Base-by-base conservation (phyloP, 2,888 invertebrate species). In the Cyrtodaria siliqua region DNA sequence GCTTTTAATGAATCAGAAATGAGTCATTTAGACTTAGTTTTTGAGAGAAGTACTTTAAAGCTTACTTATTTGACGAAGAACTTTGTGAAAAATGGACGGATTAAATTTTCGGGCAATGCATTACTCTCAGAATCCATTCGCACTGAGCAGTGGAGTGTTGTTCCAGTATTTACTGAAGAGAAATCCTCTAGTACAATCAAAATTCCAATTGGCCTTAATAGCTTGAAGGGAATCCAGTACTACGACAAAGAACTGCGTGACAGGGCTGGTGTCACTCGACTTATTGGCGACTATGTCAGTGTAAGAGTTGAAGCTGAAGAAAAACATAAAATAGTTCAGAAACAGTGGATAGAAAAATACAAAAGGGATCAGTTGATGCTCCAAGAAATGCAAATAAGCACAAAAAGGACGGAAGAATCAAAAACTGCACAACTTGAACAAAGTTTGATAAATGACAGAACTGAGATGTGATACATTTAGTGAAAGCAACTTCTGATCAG, bases 61-160 rank as follows among this genome's bases (percentile, higher is more conserved):
- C 86, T 89, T 68, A 74, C 88, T 14, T 88, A 74, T 64, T 57
- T 89, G 40, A 88, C 87, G 1, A 75, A 80, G 61, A 55, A 60
- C 9, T 88, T 89, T 56, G 73, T 79, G 23, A 56, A 70, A 26
- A 86, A 86, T 74, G 79, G 69, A 27, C 88, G 87, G 87, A 81
- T 79, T 20, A 77, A 75, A 26, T 79, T 87, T 64, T 82, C 84
- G 3, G 85, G 85, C 59, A 86, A 89, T 56, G 74, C 79, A 14
- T 86, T 86, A 50, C 67, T 89, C 26, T 86, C 87, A 84, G 78
- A 83, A 33, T 85, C 89, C 1, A 88, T 89, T 40, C 63, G 71
- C n/a, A 70, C 83, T 0, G 88, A 86, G 47, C 72, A 75, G 18
- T 89, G 89, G 89, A 87, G 85, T 77, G 87, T 88, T 8, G 87